Conservation (phyloP, 2,888 invertebrate species). For the Cantharis rustica region DNA sequence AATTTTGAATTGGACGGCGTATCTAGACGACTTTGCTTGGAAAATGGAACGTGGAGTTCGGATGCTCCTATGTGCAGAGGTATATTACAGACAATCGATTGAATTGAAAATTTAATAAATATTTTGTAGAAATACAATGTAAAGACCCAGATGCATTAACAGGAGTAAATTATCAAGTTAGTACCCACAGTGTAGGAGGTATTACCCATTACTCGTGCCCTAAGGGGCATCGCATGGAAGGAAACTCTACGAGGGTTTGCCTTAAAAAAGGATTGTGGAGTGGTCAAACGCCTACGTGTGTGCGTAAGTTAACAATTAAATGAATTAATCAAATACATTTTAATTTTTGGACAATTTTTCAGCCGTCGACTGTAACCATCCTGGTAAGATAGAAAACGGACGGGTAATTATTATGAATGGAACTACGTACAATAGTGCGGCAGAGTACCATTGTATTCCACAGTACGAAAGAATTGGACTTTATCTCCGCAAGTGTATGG, state of each 20-base stretch:
- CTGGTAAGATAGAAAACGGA: slow-evolving; percentile 80
- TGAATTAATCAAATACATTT: slow-evolving; percentile 27
- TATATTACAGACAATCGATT: slow-evolving; percentile 48
- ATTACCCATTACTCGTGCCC: slow-evolving; percentile 81
- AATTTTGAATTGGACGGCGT: slow-evolving; percentile 84
- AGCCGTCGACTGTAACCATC: slow-evolving; percentile 87
- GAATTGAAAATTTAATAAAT: background rate
- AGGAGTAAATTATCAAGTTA: slow-evolving; percentile 63
- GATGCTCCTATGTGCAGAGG: slow-evolving; percentile 81
- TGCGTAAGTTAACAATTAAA: slow-evolving; percentile 65
- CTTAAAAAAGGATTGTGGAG: slow-evolving; percentile 81
- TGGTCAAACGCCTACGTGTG: slow-evolving; percentile 77
- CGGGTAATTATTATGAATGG: slow-evolving; percentile 85
- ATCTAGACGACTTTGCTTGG: slow-evolving; percentile 80
- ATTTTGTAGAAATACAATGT: slow-evolving; percentile 73
- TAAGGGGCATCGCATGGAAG: slow-evolving; percentile 78
- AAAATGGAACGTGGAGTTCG: slow-evolving; percentile 90
- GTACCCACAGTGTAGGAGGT: slow-evolving; percentile 76
- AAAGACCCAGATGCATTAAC: slow-evolving; percentile 69
- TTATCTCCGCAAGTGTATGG: slow-evolving; percentile 81
- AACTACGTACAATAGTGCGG: slow-evolving; percentile 82
- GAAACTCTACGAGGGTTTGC: slow-evolving; percentile 79
- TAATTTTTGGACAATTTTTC: slow-evolving; percentile 34
- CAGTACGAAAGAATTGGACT: slow-evolving; percentile 82
- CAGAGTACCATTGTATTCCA: slow-evolving; percentile 89